A percentile compares a stretch with the other conserved stretches of the same genome.
phyloP scores from a whole-genome alignment of 2,888 invertebrate genomes.

The Malthinus seriepunctatus region DNA sequence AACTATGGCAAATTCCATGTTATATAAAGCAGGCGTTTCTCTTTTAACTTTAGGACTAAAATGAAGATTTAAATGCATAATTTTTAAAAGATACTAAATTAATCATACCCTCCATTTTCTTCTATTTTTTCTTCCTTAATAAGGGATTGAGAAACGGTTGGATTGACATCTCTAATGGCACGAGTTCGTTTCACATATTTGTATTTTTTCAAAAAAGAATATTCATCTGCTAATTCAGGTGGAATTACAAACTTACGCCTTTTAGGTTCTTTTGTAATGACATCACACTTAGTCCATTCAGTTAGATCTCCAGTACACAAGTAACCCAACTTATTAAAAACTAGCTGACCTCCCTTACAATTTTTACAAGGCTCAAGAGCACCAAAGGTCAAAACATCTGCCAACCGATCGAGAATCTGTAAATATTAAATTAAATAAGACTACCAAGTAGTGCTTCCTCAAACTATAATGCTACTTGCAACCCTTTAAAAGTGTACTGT shows the following conservation, averaged over 20 bases:
- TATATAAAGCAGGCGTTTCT: constrained; percentile 71
- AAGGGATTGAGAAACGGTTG: constrained; percentile 55
- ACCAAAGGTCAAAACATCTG: constrained; percentile 91
- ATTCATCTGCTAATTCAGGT: constrained; percentile 58
- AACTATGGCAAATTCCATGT: constrained; percentile 75
- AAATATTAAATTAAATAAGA: not conserved
- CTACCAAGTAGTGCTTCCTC: too few relatives aligned
- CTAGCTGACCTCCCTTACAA: constrained; percentile 76
- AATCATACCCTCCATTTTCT: constrained; percentile 47
- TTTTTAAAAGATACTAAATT: constrained; percentile 8
- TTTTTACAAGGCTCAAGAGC: constrained; percentile 74
- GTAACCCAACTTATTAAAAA: constrained; percentile 75
- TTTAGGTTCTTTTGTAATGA: constrained; percentile 71
- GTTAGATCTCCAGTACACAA: constrained; percentile 74
- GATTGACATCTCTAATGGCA: constrained; percentile 59
- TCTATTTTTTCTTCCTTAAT: constrained; percentile 58
- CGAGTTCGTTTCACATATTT: constrained; percentile 64
- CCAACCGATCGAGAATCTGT: constrained; percentile 74
- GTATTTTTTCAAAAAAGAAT: constrained; percentile 63
- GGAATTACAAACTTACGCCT: constrained; percentile 74
- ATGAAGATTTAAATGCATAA: constrained; percentile 24
- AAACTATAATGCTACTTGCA: too few relatives aligned
- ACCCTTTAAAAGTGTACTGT: too few relatives aligned
- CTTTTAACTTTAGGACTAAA: constrained; percentile 67
- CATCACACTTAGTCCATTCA: constrained; percentile 89